Evolutionary conservation across 2,113 vertebrate genomes (phyloP), one percentile per base, ranked within the genome.

Genomic region (Tonatia bakeri): DNA sequence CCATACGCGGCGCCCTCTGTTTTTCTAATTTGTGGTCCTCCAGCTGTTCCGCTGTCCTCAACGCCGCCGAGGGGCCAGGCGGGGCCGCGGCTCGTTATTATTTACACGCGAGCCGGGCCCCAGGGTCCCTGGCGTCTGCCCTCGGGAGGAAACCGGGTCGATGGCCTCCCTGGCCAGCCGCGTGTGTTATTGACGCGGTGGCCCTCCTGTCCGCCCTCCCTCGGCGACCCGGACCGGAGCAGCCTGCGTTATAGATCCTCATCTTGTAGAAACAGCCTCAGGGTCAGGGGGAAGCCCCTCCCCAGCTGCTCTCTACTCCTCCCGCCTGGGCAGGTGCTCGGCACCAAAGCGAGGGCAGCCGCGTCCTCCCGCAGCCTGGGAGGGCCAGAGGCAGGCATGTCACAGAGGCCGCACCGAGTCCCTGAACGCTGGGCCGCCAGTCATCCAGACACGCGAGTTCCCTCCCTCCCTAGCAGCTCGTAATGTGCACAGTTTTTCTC

Each of bases 21-120:
- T 94, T 93, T 89, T 89, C 95, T 65, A 65, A 89, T 94, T 52
- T 80, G 72, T 90, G 76, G 73, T 95, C 90, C 92, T 84, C 17
- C 0, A 54, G 79, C 69, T 59, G 50, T 80, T 54, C 86, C 59
- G 3, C 28, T 64, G 80, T 87, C 56, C 67, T 79, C 86, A 50
- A 0, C 0, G 36, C 61, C 17, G 38, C 59, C 59, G 36, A 64
- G 88, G 43, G 84, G 43, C 85, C 54, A 11, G 20, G 45, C 2
- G 0, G 45, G 26, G 20, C 5, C 7, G 1, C 4, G 31, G 80
- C 54, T 91, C 40, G 5, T 96, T 90, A 92, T 86, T 95, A 92
- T 86, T 95, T 73, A 94, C 95, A 86, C 64, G 88, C 85, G 52
- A 69, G 84, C 59, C 85, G 20, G 81, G 67, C 59, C 73, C 52